Percentiles rank a stretch among this genome's conserved stretches.
These are phyloP conservation scores for Myiagra hebetior DNA, from an alignment of 2,113 vertebrate species.

Conservation along the genomic window DNA sequence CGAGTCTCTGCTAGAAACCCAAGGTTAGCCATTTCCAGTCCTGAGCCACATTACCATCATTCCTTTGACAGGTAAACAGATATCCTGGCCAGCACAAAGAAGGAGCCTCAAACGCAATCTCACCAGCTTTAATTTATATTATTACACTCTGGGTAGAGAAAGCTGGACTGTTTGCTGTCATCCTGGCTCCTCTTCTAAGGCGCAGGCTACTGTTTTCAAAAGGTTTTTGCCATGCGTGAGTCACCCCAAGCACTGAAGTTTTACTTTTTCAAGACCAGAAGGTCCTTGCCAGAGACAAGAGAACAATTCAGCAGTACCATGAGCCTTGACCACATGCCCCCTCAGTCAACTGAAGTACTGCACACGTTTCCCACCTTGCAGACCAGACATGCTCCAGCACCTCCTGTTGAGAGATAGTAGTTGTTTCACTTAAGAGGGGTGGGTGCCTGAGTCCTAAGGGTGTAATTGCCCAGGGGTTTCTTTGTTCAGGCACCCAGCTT, in stretches of 20 bases:
- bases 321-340: not conserved
- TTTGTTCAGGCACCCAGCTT: not conserved
- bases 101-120: not conserved
- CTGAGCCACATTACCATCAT: not conserved
- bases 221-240: rapidly evolving
- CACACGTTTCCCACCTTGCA: rapidly evolving
- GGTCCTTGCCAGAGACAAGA: not conserved
- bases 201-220: not conserved
- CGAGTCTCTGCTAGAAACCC: not conserved
- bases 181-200: not conserved
- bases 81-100: not conserved
- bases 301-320: not conserved
- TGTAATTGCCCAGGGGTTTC: not conserved
- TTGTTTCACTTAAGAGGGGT: not conserved
- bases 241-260: not conserved
- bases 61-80: not conserved
- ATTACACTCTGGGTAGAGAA: not conserved
- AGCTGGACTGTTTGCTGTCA: not conserved
- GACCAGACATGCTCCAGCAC: not conserved
- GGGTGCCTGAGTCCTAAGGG: not conserved
- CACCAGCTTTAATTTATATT: not conserved
- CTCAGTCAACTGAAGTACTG: rapidly evolving
- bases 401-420: not conserved
- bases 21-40: not conserved
- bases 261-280: not conserved